Percentiles rank a stretch among this genome's conserved stretches.
These are phyloP conservation scores for Smutsia temminckii DNA, from an alignment of 2,797 vertebrate genomes.

Conservation along the genomic window DNA sequence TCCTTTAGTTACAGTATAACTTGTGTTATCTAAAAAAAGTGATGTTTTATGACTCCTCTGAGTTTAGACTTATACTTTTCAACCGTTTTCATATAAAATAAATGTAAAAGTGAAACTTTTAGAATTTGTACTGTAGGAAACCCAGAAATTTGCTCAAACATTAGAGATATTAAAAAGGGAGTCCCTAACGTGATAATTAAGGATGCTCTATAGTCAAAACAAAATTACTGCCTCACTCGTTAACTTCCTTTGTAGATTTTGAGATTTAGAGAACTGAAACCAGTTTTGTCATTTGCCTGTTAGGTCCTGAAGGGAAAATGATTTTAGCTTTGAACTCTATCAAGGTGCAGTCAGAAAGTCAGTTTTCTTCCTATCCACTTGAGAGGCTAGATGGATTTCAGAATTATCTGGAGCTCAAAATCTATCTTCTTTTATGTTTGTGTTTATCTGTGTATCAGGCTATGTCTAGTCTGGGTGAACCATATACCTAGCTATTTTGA, in stretches of 20 bases:
- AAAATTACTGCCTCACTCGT: background rate
- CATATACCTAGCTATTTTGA: background rate
- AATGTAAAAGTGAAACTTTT: background rate
- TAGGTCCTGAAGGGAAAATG: background rate
- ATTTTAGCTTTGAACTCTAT: background rate
- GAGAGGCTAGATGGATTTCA: background rate
- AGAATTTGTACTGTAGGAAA: background rate
- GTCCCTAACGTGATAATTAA: background rate
- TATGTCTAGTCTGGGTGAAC: background rate
- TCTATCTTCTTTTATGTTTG: background rate
- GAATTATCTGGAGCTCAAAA: background rate
- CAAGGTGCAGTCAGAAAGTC: background rate
- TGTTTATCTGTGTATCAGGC: background rate
- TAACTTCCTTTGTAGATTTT: slow-evolving; percentile 27
- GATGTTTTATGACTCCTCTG: background rate
- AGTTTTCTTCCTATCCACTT: background rate
- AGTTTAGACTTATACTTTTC: background rate
- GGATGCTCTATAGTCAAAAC: background rate
- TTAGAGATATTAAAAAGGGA: background rate
- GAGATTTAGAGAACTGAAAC: slow-evolving; percentile 62
- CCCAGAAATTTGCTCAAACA: background rate
- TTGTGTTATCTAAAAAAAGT: background rate
- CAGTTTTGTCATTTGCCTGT: background rate
- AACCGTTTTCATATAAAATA: background rate
- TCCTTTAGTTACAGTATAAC: background rate